Percentiles rank a stretch among this genome's conserved stretches.
These are phyloP conservation scores for Trissolcus basalis DNA, from an alignment of 1,140 invertebrate species.

Conservation along the genomic window DNA sequence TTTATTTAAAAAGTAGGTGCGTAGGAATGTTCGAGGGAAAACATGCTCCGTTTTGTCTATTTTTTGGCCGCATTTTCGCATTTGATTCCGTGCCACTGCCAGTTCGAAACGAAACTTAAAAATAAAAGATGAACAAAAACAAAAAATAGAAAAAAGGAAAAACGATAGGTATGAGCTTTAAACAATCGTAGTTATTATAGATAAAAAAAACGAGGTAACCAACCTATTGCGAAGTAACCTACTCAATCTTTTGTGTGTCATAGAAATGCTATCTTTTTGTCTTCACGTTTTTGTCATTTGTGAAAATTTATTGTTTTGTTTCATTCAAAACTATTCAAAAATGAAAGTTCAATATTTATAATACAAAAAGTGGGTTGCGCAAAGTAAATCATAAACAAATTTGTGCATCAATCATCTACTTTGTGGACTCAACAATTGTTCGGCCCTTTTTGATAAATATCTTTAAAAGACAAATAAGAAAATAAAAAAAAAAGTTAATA, in stretches of 20 bases:
- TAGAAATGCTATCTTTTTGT: neutral
- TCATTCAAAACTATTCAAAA: too few species aligned
- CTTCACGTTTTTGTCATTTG: slow-evolving; percentile 11
- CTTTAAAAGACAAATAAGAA: neutral
- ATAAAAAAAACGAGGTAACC: slow-evolving; percentile 37
- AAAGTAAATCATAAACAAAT: slow-evolving; percentile 20
- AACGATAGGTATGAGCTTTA: too few species aligned
- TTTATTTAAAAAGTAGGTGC: slow-evolving; percentile 20
- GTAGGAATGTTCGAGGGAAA: slow-evolving; percentile 51
- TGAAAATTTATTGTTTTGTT: slow-evolving; percentile 11
- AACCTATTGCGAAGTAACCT: slow-evolving; percentile 30
- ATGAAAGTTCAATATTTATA: too few species aligned
- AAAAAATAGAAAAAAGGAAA: slow-evolving; percentile 42
- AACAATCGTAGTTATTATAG: too few species aligned
- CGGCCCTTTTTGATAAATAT: neutral
- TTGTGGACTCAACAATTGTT: neutral
- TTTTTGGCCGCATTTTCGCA: slow-evolving; percentile 23
- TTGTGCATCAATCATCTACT: neutral
- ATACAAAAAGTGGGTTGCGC: slow-evolving; percentile 16
- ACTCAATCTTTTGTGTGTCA: slow-evolving; percentile 19
- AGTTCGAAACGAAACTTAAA: slow-evolving; percentile 40
- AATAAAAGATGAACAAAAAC: slow-evolving; percentile 26
- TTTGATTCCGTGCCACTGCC: slow-evolving; percentile 47
- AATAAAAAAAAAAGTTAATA: neutral
- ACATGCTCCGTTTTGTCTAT: slow-evolving; percentile 16